Base-by-base conservation (phyloP, 2,113 vertebrate species). In the Xenopus tropicalis region DNA sequence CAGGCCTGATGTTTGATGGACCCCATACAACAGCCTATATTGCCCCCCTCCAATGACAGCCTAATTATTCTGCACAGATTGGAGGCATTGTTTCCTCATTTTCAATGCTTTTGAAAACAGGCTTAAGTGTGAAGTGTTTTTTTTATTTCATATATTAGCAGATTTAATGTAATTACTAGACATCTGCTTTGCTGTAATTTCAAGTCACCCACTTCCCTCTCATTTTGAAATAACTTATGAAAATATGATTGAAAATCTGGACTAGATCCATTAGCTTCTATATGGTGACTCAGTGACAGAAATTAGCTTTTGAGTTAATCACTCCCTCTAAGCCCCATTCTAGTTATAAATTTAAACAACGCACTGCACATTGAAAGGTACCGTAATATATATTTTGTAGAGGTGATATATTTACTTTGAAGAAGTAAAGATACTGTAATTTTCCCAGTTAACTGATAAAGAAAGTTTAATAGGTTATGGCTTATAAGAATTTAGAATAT, bases 121-220 rank as follows among this genome's bases (percentile, higher is more conserved):
- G 54, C 6, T 69, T 69, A 69, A 58, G 52, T 69, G 54, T 69
- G 54, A 69, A 69, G 43, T 69, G 29, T 44, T 69, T 69, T 37
- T 37, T 58, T 69, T 58, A 24, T 56, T 69, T 69, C 21, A 24
- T 58, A 58, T 69, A 69, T 58, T 69, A 69, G 25, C 25, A 57
- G 67, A 69, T 58, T 68, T 68, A 57, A 69, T 68, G 67, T 58
- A 69, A 69, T 58, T 69, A 69, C 52, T 52, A 69, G 54, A 69
- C 67, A 69, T 69, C 67, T 69, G 67, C 48, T 29, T 58, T n/a
- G 14, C 24, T 69, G 29, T 58, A 57, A 43, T 29, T 24, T 69
- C 16, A 69, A 69, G 54, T 69, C 67, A 69, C 52, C 22, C 52
- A 58, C 52, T 57, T 58, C 54, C 67, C 43, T 69, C 67, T 57